phyloP scores from a whole-genome alignment of 2,888 invertebrate species.

The Corbicula japonica region DNA sequence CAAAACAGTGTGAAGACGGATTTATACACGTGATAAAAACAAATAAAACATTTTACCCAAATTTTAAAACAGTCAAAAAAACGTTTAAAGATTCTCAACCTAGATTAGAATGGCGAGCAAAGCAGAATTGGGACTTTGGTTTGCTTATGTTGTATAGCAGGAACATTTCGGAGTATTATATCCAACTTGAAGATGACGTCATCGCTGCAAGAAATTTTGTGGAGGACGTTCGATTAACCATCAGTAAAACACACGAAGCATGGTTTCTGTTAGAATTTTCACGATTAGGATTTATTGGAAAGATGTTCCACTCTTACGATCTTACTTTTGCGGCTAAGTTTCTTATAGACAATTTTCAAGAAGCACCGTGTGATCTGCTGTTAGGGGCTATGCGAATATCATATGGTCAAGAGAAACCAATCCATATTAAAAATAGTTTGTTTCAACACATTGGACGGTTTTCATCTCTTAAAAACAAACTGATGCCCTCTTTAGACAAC shows the following conservation, averaged over 20 bases:
- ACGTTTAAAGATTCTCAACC: constrained; percentile 83
- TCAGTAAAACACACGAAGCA: constrained; percentile 67
- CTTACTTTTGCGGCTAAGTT: constrained; percentile 72
- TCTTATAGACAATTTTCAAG: constrained; percentile 78
- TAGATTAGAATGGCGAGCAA: constrained; percentile 85
- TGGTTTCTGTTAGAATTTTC: constrained; percentile 73
- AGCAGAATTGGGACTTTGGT: constrained; percentile 86
- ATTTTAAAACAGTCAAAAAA: constrained; percentile 70
- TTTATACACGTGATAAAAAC: constrained; percentile 84
- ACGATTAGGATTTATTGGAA: constrained; percentile 73
- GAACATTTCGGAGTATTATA: constrained; percentile 81
- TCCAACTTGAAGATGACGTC: constrained; percentile 86
- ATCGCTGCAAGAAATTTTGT: constrained; percentile 82
- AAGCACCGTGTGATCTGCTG: constrained; percentile 70
- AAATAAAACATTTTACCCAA: constrained; percentile 71
- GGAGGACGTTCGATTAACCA: constrained; percentile 80
- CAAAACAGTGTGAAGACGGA: constrained; percentile 79
- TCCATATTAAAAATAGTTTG: constrained; percentile 51
- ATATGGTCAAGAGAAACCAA: constrained; percentile 61
- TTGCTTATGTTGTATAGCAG: constrained; percentile 83
- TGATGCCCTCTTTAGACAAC: constrained; percentile 64
- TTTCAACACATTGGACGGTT: constrained; percentile 70
- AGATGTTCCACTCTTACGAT: constrained; percentile 67
- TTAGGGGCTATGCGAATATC: constrained; percentile 60
- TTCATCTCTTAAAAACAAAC: constrained; percentile 67